Percentiles rank a stretch among this genome's conserved stretches.
These are phyloP conservation scores for Monopterus albus DNA, from an alignment of 2,113 vertebrate species.

Conservation along the genomic window DNA sequence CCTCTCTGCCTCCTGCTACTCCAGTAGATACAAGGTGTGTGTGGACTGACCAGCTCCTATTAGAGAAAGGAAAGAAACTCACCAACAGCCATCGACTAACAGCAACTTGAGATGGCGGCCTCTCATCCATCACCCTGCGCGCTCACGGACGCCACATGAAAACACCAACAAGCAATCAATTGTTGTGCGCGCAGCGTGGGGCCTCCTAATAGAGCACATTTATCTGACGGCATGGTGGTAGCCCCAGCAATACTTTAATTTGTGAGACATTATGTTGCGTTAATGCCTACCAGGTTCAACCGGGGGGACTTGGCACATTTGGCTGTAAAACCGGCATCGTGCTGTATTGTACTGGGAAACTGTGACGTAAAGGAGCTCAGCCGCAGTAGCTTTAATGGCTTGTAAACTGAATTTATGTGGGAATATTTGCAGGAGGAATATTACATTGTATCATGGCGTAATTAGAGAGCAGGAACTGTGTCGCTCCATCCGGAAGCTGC, in stretches of 20 bases:
- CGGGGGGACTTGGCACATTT: conserved; percentile 68
- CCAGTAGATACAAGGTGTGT: conserved; percentile 52
- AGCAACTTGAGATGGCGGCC: conserved; percentile 64
- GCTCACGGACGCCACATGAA: conserved; percentile 67
- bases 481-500: conserved; percentile 18
- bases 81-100: conserved; percentile 56
- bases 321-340: conserved; percentile 29
- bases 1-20: conserved; percentile 40
- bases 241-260: conserved; percentile 79
- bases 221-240: conserved; percentile 74
- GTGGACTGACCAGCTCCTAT: conserved; percentile 41
- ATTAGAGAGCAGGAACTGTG: conserved; percentile 62
- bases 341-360: conserved; percentile 62
- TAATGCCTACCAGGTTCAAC: conserved; percentile 79
- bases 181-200: conserved; percentile 75
- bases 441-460: conserved; percentile 71
- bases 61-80: conserved; percentile 37
- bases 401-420: conserved; percentile 76
- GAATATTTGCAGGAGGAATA: conserved; percentile 70
- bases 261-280: conserved; percentile 82
- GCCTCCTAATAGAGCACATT: conserved; percentile 78
- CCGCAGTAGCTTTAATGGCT: conserved; percentile 72
- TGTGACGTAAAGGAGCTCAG: conserved; percentile 75
- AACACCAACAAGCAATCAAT: conserved; percentile 82
- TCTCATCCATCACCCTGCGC: conserved; percentile 74